These are phyloP conservation scores for Todiramphus saurophagus DNA, from an alignment of 2,113 vertebrate species.

Conservation along the genomic window DNA sequence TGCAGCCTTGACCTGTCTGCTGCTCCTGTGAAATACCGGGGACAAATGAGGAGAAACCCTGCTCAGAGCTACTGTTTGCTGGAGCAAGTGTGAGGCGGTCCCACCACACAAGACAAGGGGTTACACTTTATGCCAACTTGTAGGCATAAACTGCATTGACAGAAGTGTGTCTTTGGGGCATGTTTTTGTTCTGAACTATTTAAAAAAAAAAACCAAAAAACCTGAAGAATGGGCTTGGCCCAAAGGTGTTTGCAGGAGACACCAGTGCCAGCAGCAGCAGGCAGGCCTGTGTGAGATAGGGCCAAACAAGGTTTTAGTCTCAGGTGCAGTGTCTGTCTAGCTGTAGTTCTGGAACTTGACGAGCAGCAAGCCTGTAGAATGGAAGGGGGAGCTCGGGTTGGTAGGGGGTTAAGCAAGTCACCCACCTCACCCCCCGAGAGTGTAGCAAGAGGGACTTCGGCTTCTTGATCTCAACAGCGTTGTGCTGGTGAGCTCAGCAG, in stretches of 20 bases:
- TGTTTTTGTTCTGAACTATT: neutral
- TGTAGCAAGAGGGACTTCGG: neutral
- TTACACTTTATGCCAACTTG: neutral
- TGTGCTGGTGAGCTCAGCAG: neutral
- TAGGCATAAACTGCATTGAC: accelerated
- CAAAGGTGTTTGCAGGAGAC: neutral
- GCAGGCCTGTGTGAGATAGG: accelerated
- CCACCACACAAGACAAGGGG: accelerated
- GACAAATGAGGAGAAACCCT: neutral
- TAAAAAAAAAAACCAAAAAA: neutral
- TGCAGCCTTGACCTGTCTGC: neutral
- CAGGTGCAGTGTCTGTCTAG: too few relatives aligned
- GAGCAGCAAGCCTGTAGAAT: neutral
- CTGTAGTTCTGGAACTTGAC: too few relatives aligned
- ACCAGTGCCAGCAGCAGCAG: neutral
- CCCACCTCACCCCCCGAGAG: neutral
- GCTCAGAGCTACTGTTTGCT: accelerated
- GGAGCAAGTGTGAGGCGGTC: accelerated
- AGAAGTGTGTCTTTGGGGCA: neutral
- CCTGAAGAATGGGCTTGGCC: neutral
- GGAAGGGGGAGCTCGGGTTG: neutral
- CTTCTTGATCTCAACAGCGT: neutral
- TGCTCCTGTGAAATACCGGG: neutral
- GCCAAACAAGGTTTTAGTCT: neutral
- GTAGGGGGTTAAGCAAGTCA: neutral